phyloP scores from a whole-genome alignment of 1,140 invertebrate species.

The Drosophila watanabei region DNA sequence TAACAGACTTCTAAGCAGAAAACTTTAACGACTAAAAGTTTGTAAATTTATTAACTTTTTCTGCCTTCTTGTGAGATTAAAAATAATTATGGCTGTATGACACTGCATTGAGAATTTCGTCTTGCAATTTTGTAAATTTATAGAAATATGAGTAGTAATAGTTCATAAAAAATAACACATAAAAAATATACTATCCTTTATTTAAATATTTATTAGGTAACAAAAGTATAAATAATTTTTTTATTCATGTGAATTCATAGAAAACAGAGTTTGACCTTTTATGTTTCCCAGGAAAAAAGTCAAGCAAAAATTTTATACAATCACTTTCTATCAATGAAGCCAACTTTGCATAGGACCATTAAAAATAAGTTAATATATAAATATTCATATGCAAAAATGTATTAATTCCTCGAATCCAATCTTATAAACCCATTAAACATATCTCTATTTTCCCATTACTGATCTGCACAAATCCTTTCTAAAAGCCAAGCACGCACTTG shows the following conservation, averaged over 20 bases:
- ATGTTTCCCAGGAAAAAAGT: no score
- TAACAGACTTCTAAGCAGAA: background rate
- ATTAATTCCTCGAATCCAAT: background rate
- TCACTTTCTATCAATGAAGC: background rate
- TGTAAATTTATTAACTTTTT: background rate
- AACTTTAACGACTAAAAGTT: no score
- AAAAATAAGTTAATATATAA: background rate
- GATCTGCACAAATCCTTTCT: conserved; percentile 64
- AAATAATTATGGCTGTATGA: background rate
- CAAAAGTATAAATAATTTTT: no score
- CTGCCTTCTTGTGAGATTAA: background rate
- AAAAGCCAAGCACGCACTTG: conserved; percentile 59
- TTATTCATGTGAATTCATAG: no score
- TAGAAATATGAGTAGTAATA: background rate
- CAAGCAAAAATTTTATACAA: background rate
- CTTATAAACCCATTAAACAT: conserved; percentile 13
- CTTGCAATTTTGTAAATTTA: background rate
- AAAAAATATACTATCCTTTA: no score
- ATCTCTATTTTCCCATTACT: background rate
- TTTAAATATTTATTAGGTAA: no score
- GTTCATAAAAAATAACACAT: no score
- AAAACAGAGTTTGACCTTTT: no score
- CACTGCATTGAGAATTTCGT: background rate
- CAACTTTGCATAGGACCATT: background rate
- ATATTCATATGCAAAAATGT: background rate